Evolutionary conservation across 1,140 invertebrate genomes (phyloP).

Genomic region (Glossosoma conforme): DNA sequence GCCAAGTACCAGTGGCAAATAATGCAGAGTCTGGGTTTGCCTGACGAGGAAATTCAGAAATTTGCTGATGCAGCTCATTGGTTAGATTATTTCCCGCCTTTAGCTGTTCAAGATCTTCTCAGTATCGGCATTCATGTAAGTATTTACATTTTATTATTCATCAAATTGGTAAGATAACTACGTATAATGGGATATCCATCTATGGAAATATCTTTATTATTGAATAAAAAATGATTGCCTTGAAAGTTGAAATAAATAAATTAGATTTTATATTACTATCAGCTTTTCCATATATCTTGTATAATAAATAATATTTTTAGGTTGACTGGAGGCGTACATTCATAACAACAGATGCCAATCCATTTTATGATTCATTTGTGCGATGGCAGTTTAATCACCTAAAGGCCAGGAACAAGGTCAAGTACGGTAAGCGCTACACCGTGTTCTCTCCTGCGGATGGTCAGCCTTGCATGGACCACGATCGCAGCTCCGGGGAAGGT

Average conservation of each 20-base stretch:
- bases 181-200: too few species aligned
- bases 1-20: conserved; percentile 99
- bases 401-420: conserved; percentile 83
- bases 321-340: conserved; percentile 96
- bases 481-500: conserved; percentile 91
- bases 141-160: conserved; percentile 30
- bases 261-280: not conserved
- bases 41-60: conserved; percentile 85
- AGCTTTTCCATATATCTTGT: not conserved
- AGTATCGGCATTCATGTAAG: conserved; percentile 85
- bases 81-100: conserved; percentile 94
- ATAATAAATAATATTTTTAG: conserved; percentile 46
- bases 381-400: conserved; percentile 93
- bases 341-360: conserved; percentile 97
- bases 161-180: too few species aligned
- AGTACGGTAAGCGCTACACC: conserved; percentile 96
- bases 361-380: conserved; percentile 97
- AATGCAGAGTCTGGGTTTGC: conserved; percentile 88
- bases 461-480: conserved; percentile 99
- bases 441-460: conserved; percentile 95
- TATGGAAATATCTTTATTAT: conserved; percentile 2
- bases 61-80: conserved; percentile 92
- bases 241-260: not conserved
- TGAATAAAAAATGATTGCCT: too few species aligned
- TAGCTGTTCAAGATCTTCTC: conserved; percentile 80